Percentiles rank a stretch among this genome's conserved stretches.
Evolutionary conservation across 2,113 vertebrate species (phyloP).

Genomic region (Lampris incognitus): DNA sequence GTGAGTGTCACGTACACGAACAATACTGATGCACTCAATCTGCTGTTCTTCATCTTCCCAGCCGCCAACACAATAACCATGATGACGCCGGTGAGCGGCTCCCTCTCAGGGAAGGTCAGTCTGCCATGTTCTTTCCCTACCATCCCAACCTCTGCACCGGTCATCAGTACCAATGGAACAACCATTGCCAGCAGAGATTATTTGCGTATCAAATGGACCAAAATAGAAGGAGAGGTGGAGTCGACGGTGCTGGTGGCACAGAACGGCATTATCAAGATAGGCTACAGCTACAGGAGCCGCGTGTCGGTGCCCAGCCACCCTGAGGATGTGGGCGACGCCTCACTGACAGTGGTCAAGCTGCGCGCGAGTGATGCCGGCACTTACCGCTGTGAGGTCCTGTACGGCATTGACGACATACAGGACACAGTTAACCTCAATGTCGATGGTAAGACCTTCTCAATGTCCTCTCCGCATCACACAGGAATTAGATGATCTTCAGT

Average conservation of each 20-base stretch:
- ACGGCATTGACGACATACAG: conserved; percentile 93
- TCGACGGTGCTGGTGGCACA: conserved; percentile 92
- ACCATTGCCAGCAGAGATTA: conserved; percentile 79
- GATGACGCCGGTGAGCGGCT: conserved; percentile 85
- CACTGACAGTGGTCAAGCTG: conserved; percentile 90
- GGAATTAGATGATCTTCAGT: conserved; percentile 6
- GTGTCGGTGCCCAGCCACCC: conserved; percentile 91
- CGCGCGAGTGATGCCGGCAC: conserved; percentile 92
- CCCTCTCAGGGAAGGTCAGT: conserved; percentile 89
- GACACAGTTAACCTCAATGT: conserved; percentile 87
- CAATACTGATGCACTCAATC: conserved; percentile 25
- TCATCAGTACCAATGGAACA: conserved; percentile 76
- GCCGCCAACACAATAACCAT: conserved; percentile 67
- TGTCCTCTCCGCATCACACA: conserved; percentile 15
- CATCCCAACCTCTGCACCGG: conserved; percentile 86
- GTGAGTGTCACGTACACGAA: conserved; percentile 1
- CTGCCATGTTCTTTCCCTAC: conserved; percentile 93
- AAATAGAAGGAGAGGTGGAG: conserved; percentile 86
- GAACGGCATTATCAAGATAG: conserved; percentile 92
- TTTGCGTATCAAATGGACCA: conserved; percentile 97
- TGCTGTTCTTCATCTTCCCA: conserved; percentile 55
- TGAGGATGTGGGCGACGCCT: conserved; percentile 89
- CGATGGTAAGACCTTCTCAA: conserved; percentile 83
- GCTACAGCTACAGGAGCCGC: conserved; percentile 87
- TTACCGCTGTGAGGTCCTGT: conserved; percentile 96